phyloP scores from a whole-genome alignment of 2,113 vertebrate genomes.

The Mus spicilegus region DNA sequence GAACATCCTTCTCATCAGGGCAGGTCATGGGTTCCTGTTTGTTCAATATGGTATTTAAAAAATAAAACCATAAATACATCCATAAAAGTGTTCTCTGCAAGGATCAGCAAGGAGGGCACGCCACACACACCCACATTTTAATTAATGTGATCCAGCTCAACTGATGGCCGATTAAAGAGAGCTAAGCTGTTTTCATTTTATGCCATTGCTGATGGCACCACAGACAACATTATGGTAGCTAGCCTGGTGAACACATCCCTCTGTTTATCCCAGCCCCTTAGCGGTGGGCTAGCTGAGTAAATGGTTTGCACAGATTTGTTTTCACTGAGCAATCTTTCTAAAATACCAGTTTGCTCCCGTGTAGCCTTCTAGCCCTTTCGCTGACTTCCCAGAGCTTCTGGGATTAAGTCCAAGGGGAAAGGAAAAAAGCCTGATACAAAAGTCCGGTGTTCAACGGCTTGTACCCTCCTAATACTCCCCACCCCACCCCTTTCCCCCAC shows the following conservation, averaged over 20 bases:
- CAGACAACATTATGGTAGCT: not conserved
- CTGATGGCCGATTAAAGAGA: accelerated
- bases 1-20: not conserved
- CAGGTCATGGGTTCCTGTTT: not conserved
- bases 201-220: not conserved
- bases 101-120: not conserved
- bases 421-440: not conserved
- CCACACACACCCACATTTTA: not conserved
- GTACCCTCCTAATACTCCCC: accelerated
- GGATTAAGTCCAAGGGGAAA: not conserved
- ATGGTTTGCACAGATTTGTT: constrained; percentile 1
- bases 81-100: not conserved
- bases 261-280: not conserved
- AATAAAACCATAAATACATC: not conserved
- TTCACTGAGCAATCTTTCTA: not conserved
- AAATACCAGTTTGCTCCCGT: constrained; percentile 15
- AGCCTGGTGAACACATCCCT: not conserved
- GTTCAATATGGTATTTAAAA: not conserved
- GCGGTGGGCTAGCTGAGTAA: not conserved
- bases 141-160: not conserved
- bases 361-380: not conserved
- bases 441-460: not conserved
- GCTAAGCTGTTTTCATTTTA: not conserved
- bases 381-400: not conserved
- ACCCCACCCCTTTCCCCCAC: accelerated